Conservation (phyloP, 1,140 invertebrate genomes). For the Drosophila nikananu region DNA sequence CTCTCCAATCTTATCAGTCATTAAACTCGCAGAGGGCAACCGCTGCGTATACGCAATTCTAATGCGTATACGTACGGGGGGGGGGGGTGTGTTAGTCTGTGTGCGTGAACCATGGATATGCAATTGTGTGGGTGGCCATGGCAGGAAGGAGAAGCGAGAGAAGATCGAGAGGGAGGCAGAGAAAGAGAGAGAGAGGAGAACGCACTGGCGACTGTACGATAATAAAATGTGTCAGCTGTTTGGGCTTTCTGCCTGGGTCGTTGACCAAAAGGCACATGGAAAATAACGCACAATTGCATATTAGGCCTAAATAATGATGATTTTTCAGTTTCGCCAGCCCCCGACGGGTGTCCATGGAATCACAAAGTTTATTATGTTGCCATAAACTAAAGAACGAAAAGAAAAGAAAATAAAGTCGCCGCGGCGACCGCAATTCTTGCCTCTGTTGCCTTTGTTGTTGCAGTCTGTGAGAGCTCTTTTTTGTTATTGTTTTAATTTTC, state of each 20-base stretch:
- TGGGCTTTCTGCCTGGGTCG: constrained; percentile 38
- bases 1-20: constrained; percentile 71
- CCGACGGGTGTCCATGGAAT: constrained; percentile 10
- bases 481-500: constrained; percentile 26
- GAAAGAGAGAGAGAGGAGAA: constrained; percentile 3
- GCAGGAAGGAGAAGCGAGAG: constrained; percentile 23
- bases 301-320: constrained; percentile 64
- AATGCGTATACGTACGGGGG: constrained; percentile 43
- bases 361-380: constrained; percentile 50
- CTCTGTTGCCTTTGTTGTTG: constrained; percentile 28
- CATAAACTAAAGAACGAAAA: constrained; percentile 37
- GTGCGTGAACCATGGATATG: constrained; percentile 14
- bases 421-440: constrained; percentile 16
- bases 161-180: constrained; percentile 5
- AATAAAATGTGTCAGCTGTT: constrained; percentile 73
- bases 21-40: constrained; percentile 62
- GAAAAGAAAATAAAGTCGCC: constrained; percentile 29
- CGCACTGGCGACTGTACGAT: constrained; percentile 29
- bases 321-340: constrained; percentile 43
- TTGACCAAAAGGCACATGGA: constrained; percentile 48
- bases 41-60: constrained; percentile 57
- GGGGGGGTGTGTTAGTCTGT: constrained; percentile 2
- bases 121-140: constrained; percentile 31
- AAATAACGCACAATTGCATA: constrained; percentile 39
- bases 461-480: constrained; percentile 24